Conservation (phyloP, 2,797 vertebrate species). For the Chloroceryle inda region DNA sequence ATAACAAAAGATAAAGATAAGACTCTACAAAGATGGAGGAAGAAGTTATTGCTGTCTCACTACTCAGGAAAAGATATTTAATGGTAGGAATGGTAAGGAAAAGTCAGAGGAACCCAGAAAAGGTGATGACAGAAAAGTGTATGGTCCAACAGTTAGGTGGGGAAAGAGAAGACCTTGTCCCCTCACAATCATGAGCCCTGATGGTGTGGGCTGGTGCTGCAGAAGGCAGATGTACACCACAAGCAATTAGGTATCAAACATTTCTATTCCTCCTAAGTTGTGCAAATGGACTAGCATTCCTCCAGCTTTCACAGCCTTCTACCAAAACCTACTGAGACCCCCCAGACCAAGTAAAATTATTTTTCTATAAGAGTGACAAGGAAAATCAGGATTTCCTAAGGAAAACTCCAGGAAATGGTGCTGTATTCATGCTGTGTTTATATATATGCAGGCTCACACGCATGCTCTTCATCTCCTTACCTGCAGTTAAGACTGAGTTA, state of each 20-base stretch:
- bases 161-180: neutral
- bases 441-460: neutral
- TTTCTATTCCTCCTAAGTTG: neutral
- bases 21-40: neutral
- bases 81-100: neutral
- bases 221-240: neutral
- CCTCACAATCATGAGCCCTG: neutral
- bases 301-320: neutral
- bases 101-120: neutral
- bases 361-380: conserved; percentile 13
- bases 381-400: conserved; percentile 58
- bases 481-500: conserved; percentile 65
- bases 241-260: neutral
- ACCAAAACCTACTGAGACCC: conserved; percentile 30
- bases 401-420: conserved; percentile 4
- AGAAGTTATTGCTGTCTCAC: neutral
- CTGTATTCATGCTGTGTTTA: neutral
- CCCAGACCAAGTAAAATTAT: neutral
- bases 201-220: neutral
- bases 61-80: neutral
- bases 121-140: neutral
- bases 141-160: neutral
- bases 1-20: neutral
- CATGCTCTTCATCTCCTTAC: neutral
- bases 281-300: conserved; percentile 15